These are phyloP conservation scores for Cichlasoma orientale DNA, from an alignment of 2,797 vertebrate genomes.

Conservation along the genomic window DNA sequence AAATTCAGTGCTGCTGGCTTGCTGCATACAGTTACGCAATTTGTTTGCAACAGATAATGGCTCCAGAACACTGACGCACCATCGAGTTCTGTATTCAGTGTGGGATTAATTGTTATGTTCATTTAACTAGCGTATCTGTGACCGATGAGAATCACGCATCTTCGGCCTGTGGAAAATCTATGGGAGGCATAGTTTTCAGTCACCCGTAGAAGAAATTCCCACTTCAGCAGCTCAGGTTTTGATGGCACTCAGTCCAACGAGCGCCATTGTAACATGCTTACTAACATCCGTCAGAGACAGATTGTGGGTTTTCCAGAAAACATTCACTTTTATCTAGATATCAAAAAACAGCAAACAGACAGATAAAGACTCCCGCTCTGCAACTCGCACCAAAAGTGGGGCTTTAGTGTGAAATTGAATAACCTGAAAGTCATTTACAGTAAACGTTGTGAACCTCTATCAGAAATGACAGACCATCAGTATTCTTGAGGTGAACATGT, in stretches of 20 bases:
- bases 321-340: background rate
- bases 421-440: slow-evolving; percentile 43
- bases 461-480: slow-evolving; percentile 50
- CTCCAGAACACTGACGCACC: slow-evolving; percentile 45
- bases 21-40: slow-evolving; percentile 53
- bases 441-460: slow-evolving; percentile 15
- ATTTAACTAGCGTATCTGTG: slow-evolving; percentile 55
- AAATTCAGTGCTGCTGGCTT: slow-evolving; percentile 3
- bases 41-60: slow-evolving; percentile 51
- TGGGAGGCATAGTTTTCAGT: background rate
- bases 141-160: slow-evolving; percentile 54
- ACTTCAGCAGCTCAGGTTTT: slow-evolving; percentile 32
- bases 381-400: slow-evolving; percentile 8
- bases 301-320: background rate
- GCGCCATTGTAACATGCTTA: slow-evolving; percentile 1
- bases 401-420: slow-evolving; percentile 57
- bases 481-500: slow-evolving; percentile 37
- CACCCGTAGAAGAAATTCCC: background rate
- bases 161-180: slow-evolving; percentile 21
- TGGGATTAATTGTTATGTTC: slow-evolving; percentile 55
- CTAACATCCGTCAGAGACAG: background rate
- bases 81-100: slow-evolving; percentile 40
- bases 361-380: slow-evolving; percentile 6
- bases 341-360: slow-evolving; percentile 14
- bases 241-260: background rate